phyloP scores from a whole-genome alignment of 92 coral and sea anemone genomes.

The Zoanthus gigantus region DNA sequence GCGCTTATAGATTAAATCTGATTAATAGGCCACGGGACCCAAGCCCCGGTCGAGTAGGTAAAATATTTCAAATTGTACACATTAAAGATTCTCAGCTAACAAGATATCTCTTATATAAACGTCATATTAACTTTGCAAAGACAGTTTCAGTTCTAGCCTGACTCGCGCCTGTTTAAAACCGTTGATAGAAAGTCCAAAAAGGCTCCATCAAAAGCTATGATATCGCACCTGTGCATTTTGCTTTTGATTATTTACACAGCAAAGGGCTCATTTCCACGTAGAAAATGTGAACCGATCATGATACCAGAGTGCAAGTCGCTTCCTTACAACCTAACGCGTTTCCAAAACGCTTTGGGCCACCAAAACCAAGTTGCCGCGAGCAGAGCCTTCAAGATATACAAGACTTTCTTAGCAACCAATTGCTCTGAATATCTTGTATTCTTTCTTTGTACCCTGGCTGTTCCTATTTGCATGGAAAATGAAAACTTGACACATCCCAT shows the following conservation, averaged over 20 bases:
- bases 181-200: no score
- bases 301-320: conserved; percentile 72
- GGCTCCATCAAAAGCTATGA: not conserved
- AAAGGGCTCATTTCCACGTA: not conserved
- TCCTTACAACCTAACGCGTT: conserved; percentile 84
- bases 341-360: conserved; percentile 77
- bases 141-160: no score
- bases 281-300: conserved; percentile 71
- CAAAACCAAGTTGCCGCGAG: conserved; percentile 57
- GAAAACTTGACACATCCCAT: conserved; percentile 62
- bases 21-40: no score
- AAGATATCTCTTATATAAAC: no score
- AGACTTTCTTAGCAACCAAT: conserved; percentile 62
- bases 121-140: no score
- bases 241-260: not conserved
- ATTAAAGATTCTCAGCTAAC: no score
- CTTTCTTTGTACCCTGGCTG: conserved; percentile 76
- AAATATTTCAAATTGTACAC: no score
- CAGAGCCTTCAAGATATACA: conserved; percentile 22
- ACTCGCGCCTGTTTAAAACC: no score
- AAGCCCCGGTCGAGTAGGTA: no score
- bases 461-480: conserved; percentile 80
- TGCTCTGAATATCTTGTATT: conserved; percentile 82
- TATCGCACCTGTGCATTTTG: not conserved
- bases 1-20: no score